Percentiles rank a stretch among this genome's conserved stretches.
phyloP scores from a whole-genome alignment of 1,140 invertebrate species.

The Onthophagus taurus region DNA sequence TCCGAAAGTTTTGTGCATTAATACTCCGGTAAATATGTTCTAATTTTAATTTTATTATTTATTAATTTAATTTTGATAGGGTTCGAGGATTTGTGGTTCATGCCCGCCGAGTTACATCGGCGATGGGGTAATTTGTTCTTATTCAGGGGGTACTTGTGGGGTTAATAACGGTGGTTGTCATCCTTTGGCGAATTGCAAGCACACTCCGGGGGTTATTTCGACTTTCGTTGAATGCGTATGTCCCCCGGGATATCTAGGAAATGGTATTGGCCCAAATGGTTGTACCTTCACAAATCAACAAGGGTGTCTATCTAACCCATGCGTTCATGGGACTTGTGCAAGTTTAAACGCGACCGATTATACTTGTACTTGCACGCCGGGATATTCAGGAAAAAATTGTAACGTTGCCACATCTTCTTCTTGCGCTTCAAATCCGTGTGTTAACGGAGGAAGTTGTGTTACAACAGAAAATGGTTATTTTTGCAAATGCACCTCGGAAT shows the following conservation, averaged over 20 bases:
- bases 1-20: slow-evolving; percentile 75
- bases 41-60: slow-evolving; percentile 3
- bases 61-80: slow-evolving; percentile 39
- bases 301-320: slow-evolving; percentile 56
- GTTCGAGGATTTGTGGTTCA: slow-evolving; percentile 70
- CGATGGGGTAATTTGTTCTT: slow-evolving; percentile 66
- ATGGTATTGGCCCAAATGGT: slow-evolving; percentile 70
- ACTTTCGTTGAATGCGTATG: slow-evolving; percentile 65
- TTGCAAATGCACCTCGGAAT: slow-evolving; percentile 51
- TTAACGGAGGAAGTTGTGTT: slow-evolving; percentile 72
- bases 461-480: slow-evolving; percentile 35
- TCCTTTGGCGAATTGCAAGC: slow-evolving; percentile 65
- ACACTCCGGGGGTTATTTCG: slow-evolving; percentile 49
- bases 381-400: slow-evolving; percentile 55
- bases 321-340: slow-evolving; percentile 54
- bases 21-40: slow-evolving; percentile 54
- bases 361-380: slow-evolving; percentile 47
- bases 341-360: slow-evolving; percentile 36
- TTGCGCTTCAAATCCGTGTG: slow-evolving; percentile 66
- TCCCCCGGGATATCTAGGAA: slow-evolving; percentile 66
- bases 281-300: slow-evolving; percentile 42
- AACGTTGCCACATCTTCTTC: slow-evolving; percentile 42
- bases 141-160: slow-evolving; percentile 50
- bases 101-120: slow-evolving; percentile 85
- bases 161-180: slow-evolving; percentile 79